phyloP scores from a whole-genome alignment of 2,797 vertebrate species.

The Mycteria americana region DNA sequence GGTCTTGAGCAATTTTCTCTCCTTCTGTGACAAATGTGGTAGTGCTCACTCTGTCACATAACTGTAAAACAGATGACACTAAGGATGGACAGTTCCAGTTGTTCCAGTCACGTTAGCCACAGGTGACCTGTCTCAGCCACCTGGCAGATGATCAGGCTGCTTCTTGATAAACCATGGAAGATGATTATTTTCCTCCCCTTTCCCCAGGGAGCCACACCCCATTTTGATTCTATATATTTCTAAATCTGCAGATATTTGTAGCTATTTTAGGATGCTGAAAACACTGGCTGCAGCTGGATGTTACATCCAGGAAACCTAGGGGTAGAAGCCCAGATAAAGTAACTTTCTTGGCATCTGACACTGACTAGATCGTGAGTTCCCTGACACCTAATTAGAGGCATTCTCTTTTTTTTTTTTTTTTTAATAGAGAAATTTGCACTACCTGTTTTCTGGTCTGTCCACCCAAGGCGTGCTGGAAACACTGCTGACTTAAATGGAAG shows the following conservation, averaged over 20 bases:
- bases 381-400: neutral
- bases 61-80: neutral
- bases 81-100: neutral
- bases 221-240: neutral
- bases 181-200: neutral
- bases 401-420: neutral
- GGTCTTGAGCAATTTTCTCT: neutral
- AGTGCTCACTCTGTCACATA: neutral
- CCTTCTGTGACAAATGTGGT: neutral
- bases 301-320: neutral
- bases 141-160: neutral
- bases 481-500: neutral
- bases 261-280: neutral
- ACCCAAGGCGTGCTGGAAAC: neutral
- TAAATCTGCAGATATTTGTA: neutral
- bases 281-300: neutral
- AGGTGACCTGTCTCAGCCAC: neutral
- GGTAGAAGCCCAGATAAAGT: neutral
- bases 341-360: neutral
- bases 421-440: neutral
- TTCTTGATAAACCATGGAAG: neutral
- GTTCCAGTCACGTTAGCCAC: neutral
- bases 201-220: neutral
- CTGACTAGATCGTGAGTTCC: neutral
- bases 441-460: neutral